Base-by-base conservation (phyloP, 2,888 invertebrate genomes). In the Heliconius erato region DNA sequence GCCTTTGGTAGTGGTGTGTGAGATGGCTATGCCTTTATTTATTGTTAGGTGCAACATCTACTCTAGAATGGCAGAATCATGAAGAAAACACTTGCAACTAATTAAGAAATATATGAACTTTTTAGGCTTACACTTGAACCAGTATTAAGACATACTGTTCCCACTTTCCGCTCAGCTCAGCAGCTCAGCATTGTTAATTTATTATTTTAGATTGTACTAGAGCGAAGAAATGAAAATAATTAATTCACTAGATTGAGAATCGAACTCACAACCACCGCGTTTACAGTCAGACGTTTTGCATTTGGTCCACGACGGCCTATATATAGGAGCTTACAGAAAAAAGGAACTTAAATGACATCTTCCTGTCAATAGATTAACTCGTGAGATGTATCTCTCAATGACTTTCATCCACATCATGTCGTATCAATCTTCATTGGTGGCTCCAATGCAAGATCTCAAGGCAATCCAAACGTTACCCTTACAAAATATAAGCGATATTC, bases 401-500 rank as follows among this genome's bases (percentile, higher is more conserved):
- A 35, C 16, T 44, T n/a, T 78, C 63, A 72, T 69, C 28, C 26
- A 68, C 49, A 2, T 49, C 44, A 28, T 3, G 23, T 81, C 65
- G 63, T 78, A 81, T 77, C 63, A 81, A 81, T 81, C 81, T 65
- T 72, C 63, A 81, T 72, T 26, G 44, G 11, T 2, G 14, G 40
- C 49, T 59, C 32, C 65, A 9, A 44, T 81, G n/a, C n/a, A 67
- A 63, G 5, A 44, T n/a, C 11, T 59, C 65, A 71, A 71, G 59
- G 63, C 32, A 78, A 65, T 59, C 26, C 76, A 63, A 67, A 26
- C 79, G 63, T 54, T 79, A 79, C 23, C 14, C 68, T 69, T 28
- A 74, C 65, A 54, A 40, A 68, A 74, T 80, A 82, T 79, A 82
- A 68, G 28, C 72, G 49, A 80, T 82, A 78, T 80, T 79, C 28